Evolutionary conservation across 2,888 invertebrate genomes (phyloP), one percentile per base, ranked within the genome.

Genomic region (Crioceris asparagi): DNA sequence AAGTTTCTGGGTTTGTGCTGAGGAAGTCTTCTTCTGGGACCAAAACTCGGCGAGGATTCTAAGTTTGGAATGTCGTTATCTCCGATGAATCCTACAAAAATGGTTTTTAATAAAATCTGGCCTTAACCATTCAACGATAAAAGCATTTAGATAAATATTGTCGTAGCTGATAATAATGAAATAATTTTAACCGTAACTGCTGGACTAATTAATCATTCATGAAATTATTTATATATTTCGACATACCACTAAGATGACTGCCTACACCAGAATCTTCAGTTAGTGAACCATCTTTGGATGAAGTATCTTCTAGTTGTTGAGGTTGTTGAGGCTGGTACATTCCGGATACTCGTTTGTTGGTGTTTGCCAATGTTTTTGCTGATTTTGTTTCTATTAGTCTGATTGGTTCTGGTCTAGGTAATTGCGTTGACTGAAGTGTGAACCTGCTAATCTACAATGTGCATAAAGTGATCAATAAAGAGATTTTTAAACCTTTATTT

Each of bases 281-380:
- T 0, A 77, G 71, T 1, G 77, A 76, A 10, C 77, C 77, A 44
- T 69, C 69, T 44, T 70, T 70, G 2, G 68, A 69, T 23, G 63
- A 61, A 23, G 49, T 53, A 32, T 60, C 60, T 32, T 64, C 63
- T 4, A 46, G 46, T 25, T 53, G 47, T 12, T 27, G 15, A 2
- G 12, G 27, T 17, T 32, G 32, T 17, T 48, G 42, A 8, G 16
- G 46, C 15, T 50, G 49, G 48, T 74, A 73, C 10, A 69, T 57
- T 14, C 66, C 65, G 10, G 67, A 60, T 1, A 65, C 69, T 59
- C 75, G 77, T 45, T 77, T 72, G 41, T 74, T 78, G 51, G 75
- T 83, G 57, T 85, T 85, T 21, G 77, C 80, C 32, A 70, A 65
- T 37, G 79, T 79, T 59, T 85, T 85, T 33, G 79, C 79, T 32